Base-by-base conservation (phyloP, 2,113 vertebrate genomes). In the Mustela nigripes region DNA sequence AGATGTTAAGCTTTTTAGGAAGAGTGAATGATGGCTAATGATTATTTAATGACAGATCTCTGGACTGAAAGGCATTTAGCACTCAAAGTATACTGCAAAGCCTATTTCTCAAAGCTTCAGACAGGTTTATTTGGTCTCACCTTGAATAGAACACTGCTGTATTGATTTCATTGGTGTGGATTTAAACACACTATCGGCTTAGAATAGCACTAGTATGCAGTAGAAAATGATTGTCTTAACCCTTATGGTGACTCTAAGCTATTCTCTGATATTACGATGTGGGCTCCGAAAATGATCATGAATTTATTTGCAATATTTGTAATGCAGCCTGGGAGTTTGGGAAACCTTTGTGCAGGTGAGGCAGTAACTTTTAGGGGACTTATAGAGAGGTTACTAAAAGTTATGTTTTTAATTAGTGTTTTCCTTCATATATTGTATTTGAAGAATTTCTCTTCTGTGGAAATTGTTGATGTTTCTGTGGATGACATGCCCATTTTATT, bases 61-160 rank as follows among this genome's bases (percentile, higher is more conserved):
- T 95, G 98, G 97, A 97, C 98, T 97, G 98, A 98, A 98, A 98
- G 98, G 98, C 98, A 98, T 99, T 99, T 98, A 98, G 98, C 97
- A 94, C 98, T 98, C 97, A 95, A 97, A 80, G 98, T 98, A 97
- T 97, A 74, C 97, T 97, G 98, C 98, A 98, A 98, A 98, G 98
- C 98, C 98, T 96, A 97, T 98, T 98, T 98, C 98, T 99, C 98
- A 99, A 96, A 82, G 98, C 98, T 98, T 95, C 96, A 98, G 97
- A 99, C 99, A 98, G 98, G 97, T 99, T 99, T 98, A 98, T 98
- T 99, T 98, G 98, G 98, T 98, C 98, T 99, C 98, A 98, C 98
- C 98, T 99, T 99, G 99, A 98, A 98, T 96, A 98, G 98, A 98
- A 98, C 98, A 97, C 97, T 85, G 97, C 97, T 50, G 67, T 98